These are phyloP conservation scores for Oncopodura yosiiana DNA, from an alignment of 1,140 invertebrate species.

Conservation along the genomic window DNA sequence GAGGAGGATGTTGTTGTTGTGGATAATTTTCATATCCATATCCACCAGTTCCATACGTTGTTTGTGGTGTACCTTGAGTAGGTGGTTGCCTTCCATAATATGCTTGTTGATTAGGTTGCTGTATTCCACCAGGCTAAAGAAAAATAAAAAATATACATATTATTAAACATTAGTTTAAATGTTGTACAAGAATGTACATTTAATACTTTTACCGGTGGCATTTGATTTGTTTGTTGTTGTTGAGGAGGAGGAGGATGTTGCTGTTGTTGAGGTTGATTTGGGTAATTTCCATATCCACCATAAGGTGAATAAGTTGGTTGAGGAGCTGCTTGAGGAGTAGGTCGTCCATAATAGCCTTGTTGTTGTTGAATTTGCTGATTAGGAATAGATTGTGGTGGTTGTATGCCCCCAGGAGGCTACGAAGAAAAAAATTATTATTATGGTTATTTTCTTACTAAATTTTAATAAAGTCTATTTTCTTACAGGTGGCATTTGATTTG, in stretches of 20 bases:
- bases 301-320: conserved; percentile 16
- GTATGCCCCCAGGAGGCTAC: conserved; percentile 23
- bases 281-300: conserved; percentile 26
- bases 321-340: conserved; percentile 7
- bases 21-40: no score
- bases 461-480: not conserved
- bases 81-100: conserved; percentile 14
- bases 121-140: conserved; percentile 46
- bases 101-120: conserved; percentile 40
- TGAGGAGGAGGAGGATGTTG: conserved; percentile 12
- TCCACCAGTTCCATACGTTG: no score
- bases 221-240: conserved; percentile 36
- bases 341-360: conserved; percentile 26
- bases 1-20: conserved; percentile 42
- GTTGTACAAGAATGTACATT: conserved; percentile 45
- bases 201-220: conserved; percentile 44
- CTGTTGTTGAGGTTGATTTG: conserved; percentile 9
- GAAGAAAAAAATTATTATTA: conserved; percentile 5
- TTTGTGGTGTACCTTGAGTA: no score
- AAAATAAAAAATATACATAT: no score
- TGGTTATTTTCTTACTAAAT: not conserved
- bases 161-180: conserved; percentile 47
- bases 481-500: conserved; percentile 39
- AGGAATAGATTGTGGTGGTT: not conserved
- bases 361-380: conserved; percentile 13